Evolutionary conservation across 2,888 invertebrate genomes (phyloP).

Genomic region (Lamellibrachia satsuma): DNA sequence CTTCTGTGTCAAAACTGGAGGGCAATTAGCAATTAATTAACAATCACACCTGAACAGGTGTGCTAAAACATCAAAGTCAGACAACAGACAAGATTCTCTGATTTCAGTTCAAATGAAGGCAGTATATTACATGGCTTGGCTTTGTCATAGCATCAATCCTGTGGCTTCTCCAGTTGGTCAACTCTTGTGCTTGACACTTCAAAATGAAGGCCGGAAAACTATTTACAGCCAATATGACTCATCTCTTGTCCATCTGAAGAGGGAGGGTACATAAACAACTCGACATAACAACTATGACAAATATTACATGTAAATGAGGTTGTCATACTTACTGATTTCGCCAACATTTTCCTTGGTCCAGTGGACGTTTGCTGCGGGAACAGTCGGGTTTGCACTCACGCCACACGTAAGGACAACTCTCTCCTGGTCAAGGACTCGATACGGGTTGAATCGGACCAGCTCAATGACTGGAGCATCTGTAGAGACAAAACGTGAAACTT

Average conservation of each 20-base stretch:
- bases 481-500: neutral
- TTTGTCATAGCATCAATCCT: neutral
- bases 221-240: neutral
- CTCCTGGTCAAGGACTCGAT: neutral
- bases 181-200: neutral
- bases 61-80: neutral
- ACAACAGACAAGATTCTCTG: neutral
- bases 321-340: neutral
- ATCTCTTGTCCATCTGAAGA: neutral
- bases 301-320: neutral
- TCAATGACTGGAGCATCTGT: neutral
- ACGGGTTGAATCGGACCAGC: neutral
- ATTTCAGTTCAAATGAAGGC: neutral
- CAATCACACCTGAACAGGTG: neutral
- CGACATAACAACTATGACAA: neutral
- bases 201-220: neutral
- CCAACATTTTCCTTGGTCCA: neutral
- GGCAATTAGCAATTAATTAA: neutral
- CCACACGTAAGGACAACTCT: conserved; percentile 9
- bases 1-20: neutral
- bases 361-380: neutral
- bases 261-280: neutral
- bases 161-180: neutral
- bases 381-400: conserved; percentile 7
- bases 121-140: neutral